phyloP scores from a whole-genome alignment of 1,140 invertebrate species.

The Phenacoccus solenopsis region DNA sequence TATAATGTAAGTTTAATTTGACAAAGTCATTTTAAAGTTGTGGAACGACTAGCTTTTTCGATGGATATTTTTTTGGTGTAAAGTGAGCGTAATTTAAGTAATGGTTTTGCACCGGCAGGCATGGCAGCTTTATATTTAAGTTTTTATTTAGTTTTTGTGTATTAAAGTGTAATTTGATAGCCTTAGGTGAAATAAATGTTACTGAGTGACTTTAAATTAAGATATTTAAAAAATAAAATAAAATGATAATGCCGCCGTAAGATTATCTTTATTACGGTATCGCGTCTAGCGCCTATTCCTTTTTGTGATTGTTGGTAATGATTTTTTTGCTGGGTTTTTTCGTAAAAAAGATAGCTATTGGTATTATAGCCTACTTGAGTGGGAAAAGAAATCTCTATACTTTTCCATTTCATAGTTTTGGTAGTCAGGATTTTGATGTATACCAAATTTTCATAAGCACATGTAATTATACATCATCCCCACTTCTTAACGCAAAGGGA shows the following conservation, averaged over 20 bases:
- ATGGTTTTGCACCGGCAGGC: not conserved
- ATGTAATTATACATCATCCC: no score
- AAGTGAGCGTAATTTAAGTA: constrained; percentile 2
- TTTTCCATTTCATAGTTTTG: no score
- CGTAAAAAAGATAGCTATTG: no score
- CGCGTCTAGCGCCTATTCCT: not conserved
- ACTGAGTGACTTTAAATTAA: no score
- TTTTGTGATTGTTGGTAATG: not conserved
- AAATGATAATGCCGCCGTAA: not conserved
- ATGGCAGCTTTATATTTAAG: not conserved
- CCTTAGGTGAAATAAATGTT: not conserved
- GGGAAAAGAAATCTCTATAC: no score
- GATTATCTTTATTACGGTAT: not conserved
- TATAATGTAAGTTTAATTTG: not conserved
- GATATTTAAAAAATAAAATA: not conserved
- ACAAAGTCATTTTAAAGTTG: not conserved
- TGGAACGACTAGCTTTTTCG: not conserved
- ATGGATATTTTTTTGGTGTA: not conserved
- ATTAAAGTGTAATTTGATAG: not conserved
- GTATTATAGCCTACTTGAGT: no score
- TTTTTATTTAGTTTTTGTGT: constrained; percentile 3
- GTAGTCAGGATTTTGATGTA: no score
- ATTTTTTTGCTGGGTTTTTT: not conserved
- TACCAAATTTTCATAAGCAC: no score
- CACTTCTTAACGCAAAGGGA: no score